Evolutionary conservation across 2,113 vertebrate genomes (phyloP).

Genomic region (Amazona guildingii): DNA sequence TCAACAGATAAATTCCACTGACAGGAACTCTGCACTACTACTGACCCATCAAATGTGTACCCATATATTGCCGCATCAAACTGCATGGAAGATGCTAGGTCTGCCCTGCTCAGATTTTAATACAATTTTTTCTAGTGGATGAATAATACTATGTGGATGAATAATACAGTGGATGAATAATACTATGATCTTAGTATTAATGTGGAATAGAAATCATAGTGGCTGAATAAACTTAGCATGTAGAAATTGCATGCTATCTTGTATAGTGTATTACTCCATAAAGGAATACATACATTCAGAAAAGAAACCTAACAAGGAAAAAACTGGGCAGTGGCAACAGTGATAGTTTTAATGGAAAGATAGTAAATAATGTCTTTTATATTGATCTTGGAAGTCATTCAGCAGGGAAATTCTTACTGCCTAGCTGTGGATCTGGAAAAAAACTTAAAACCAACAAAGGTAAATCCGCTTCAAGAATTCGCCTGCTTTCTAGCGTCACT

Average conservation of each 20-base stretch:
- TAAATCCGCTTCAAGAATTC: background rate
- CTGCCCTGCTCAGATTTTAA: background rate
- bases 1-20: background rate
- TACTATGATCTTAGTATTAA: background rate
- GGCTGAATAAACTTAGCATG: background rate
- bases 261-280: too few species aligned
- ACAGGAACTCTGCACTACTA: background rate
- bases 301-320: background rate
- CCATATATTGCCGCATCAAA: background rate
- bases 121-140: background rate
- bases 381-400: background rate
- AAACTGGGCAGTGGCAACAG: background rate
- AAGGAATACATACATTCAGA: background rate
- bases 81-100: background rate
- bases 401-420: background rate
- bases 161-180: background rate
- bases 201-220: background rate
- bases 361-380: background rate
- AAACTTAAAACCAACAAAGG: background rate
- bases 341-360: background rate
- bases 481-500: background rate
- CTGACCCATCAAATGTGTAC: background rate
- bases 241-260: background rate
- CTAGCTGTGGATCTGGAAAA: background rate
- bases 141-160: background rate